Percentiles rank a stretch among this genome's conserved stretches.
These are phyloP conservation scores for Porites rus DNA, from an alignment of 92 coral and sea anemone genomes.

Conservation along the genomic window DNA sequence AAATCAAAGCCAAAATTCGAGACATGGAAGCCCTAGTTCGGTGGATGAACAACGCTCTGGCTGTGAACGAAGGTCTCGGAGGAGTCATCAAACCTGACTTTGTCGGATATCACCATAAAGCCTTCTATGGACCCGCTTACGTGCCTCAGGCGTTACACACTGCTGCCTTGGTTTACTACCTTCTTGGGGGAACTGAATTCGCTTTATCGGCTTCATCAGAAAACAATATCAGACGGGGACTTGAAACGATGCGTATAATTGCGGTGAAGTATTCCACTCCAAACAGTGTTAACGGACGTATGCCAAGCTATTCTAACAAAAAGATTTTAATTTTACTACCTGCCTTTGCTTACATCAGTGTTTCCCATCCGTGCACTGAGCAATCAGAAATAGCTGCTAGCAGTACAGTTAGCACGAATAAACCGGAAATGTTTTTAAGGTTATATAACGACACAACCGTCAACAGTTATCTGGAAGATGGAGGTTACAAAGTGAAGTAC, in stretches of 20 bases:
- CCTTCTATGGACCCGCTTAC: slow-evolving; percentile 65
- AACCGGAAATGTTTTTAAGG: slow-evolving; percentile 57
- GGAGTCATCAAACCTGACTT: slow-evolving; percentile 87
- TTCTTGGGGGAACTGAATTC: slow-evolving; percentile 68
- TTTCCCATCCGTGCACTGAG: slow-evolving; percentile 13
- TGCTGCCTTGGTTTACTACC: slow-evolving; percentile 63
- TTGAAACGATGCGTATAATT: slow-evolving; percentile 59
- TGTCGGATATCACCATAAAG: slow-evolving; percentile 71
- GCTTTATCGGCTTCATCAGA: slow-evolving; percentile 25
- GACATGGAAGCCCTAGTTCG: slow-evolving; percentile 67
- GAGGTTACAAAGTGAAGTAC: background rate
- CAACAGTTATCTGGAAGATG: background rate
- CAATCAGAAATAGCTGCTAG: too few species aligned
- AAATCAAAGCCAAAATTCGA: slow-evolving; percentile 49
- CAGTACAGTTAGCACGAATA: background rate
- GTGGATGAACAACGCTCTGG: slow-evolving; percentile 75
- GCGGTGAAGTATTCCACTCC: slow-evolving; percentile 83
- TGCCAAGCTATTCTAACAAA: slow-evolving; percentile 33
- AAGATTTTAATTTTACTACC: slow-evolving; percentile 42
- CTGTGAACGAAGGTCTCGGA: slow-evolving; percentile 73
- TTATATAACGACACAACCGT: slow-evolving; percentile 28
- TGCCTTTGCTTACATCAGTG: slow-evolving; percentile 73
- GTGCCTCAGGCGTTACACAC: slow-evolving; percentile 70
- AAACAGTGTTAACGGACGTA: slow-evolving; percentile 67
- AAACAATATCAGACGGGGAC: slow-evolving; percentile 62